Evolutionary conservation across 2,888 invertebrate genomes (phyloP).

Genomic region (Catocala fraxini): DNA sequence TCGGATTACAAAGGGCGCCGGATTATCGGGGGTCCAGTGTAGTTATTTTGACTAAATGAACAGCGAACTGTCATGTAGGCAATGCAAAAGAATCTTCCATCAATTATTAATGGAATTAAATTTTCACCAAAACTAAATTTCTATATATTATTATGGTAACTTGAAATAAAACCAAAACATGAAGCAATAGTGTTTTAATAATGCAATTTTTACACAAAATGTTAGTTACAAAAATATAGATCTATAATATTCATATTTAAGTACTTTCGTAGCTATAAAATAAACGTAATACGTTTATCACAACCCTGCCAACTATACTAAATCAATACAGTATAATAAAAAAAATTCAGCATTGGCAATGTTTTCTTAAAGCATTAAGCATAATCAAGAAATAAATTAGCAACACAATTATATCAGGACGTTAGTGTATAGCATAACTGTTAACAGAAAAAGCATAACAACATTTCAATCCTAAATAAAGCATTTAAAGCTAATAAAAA

Average conservation of each 20-base stretch:
- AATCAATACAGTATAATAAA: background rate
- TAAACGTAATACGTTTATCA: constrained; percentile 9
- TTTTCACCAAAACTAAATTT: background rate
- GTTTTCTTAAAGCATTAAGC: constrained; percentile 17
- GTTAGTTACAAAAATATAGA: constrained; percentile 61
- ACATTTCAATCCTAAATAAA: constrained; percentile 2
- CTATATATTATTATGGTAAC: background rate
- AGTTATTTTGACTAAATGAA: too few species aligned
- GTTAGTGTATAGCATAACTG: constrained; percentile 26
- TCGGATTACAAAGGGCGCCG: too few species aligned
- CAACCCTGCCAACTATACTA: constrained; percentile 9
- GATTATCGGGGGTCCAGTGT: too few species aligned
- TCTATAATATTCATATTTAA: constrained; percentile 44
- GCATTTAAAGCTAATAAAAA: constrained; percentile 13
- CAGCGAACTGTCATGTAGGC: too few species aligned
- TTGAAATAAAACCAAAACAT: constrained; percentile 61
- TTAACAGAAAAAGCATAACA: constrained; percentile 22
- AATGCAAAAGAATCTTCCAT: too few species aligned
- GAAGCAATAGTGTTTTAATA: constrained; percentile 54
- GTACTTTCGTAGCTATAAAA: constrained; percentile 48
- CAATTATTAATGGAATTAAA: too few species aligned
- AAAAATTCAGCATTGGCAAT: background rate
- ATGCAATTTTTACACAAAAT: constrained; percentile 59
- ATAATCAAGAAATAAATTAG: constrained; percentile 23
- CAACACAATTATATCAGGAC: constrained; percentile 30